These are phyloP conservation scores for Hemitrygon akajei DNA, from an alignment of 2,797 vertebrate species.

Conservation along the genomic window DNA sequence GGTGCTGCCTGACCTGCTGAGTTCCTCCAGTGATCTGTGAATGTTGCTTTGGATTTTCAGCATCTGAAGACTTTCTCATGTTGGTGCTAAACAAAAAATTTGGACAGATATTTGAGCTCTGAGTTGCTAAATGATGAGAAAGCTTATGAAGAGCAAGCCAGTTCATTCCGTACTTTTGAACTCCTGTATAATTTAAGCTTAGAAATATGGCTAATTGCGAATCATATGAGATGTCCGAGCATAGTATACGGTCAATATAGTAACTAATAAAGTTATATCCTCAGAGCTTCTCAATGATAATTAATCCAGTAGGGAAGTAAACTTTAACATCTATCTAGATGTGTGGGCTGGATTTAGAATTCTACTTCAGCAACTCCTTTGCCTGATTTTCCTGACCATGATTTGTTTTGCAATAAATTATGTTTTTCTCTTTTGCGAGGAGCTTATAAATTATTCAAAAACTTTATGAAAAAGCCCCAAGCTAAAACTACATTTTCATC, in stretches of 20 bases:
- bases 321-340: neutral
- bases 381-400: neutral
- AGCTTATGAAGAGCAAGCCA: neutral
- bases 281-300: neutral
- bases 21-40: no score
- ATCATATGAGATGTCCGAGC: neutral
- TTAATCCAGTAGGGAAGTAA: neutral
- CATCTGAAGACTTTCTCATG: no score
- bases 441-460: neutral
- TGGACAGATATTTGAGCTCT: neutral
- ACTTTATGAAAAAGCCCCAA: neutral
- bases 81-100: neutral
- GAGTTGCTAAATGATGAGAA: no score
- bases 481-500: neutral
- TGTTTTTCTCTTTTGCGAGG: neutral
- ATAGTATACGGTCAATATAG: neutral
- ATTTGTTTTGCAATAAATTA: neutral
- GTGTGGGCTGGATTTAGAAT: neutral
- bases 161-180: neutral
- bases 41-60: no score
- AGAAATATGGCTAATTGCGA: neutral
- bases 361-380: neutral
- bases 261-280: neutral
- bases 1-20: no score
- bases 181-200: neutral